Evolutionary conservation across 2,888 invertebrate genomes (phyloP).

Genomic region (Aricia artaxerxes): DNA sequence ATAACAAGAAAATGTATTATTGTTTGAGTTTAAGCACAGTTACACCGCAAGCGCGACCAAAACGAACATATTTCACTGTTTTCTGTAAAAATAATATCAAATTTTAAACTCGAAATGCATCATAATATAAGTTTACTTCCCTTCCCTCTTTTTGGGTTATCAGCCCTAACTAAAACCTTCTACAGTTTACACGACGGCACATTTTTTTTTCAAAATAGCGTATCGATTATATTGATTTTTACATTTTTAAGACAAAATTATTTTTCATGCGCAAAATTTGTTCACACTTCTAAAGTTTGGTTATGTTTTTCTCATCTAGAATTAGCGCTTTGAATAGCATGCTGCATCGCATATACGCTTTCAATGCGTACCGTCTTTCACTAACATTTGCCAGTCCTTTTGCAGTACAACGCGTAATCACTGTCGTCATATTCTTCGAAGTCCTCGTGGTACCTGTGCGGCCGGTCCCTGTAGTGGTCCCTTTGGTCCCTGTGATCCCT

Average conservation of each 20-base stretch:
- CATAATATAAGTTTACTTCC: not conserved
- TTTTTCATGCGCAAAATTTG: not conserved
- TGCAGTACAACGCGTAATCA: constrained; percentile 57
- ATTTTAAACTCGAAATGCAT: not conserved
- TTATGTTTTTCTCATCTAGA: not conserved
- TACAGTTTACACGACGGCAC: not conserved
- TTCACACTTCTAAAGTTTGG: not conserved
- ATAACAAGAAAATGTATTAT: not conserved
- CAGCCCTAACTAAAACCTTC: not conserved
- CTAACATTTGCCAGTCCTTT: constrained; percentile 61
- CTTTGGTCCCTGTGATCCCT: constrained; percentile 33
- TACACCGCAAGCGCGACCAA: not conserved
- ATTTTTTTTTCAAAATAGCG: not conserved
- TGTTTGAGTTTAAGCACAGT: not conserved
- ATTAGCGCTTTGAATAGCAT: not conserved
- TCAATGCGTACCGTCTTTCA: not conserved
- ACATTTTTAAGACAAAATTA: not conserved
- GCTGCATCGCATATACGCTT: not conserved
- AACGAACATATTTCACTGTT: not conserved
- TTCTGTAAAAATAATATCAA: not conserved
- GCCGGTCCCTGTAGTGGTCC: constrained; percentile 38
- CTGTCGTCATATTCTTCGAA: constrained; percentile 55
- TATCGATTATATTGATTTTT: not conserved
- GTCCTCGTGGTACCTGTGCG: constrained; percentile 47
- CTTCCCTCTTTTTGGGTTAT: not conserved